Percentiles rank a stretch among this genome's conserved stretches.
These are phyloP conservation scores for Pygoscelis antarcticus DNA, from an alignment of 2,113 vertebrate species.

Conservation along the genomic window DNA sequence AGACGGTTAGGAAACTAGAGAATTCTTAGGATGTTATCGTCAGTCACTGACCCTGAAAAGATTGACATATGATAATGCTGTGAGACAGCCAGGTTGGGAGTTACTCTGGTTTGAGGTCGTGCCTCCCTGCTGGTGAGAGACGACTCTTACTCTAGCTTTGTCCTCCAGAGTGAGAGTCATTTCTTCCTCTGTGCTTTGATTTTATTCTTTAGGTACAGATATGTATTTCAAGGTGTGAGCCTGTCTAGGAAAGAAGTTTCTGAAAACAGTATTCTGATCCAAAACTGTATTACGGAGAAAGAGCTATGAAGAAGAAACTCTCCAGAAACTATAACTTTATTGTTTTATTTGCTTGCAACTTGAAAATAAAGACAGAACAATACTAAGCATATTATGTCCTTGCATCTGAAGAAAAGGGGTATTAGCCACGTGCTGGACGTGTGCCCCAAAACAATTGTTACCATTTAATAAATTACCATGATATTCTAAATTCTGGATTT, in stretches of 20 bases:
- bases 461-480: neutral
- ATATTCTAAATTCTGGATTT: neutral
- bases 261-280: neutral
- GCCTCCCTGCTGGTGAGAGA: neutral
- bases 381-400: neutral
- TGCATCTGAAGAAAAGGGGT: neutral
- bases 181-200: neutral
- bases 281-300: neutral
- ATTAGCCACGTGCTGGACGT: neutral
- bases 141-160: neutral
- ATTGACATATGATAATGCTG: neutral
- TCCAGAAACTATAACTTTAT: neutral
- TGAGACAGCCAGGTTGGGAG: neutral
- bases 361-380: neutral
- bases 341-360: neutral
- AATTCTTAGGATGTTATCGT: neutral
- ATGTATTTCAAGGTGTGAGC: neutral
- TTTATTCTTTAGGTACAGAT: neutral
- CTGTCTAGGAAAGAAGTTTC: neutral
- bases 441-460: neutral
- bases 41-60: conserved; percentile 16
- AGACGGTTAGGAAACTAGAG: neutral
- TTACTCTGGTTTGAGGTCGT: neutral
- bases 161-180: neutral
- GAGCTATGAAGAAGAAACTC: neutral